Evolutionary conservation across 2,888 invertebrate genomes (phyloP).

Genomic region (Alentia gelatinosa): DNA sequence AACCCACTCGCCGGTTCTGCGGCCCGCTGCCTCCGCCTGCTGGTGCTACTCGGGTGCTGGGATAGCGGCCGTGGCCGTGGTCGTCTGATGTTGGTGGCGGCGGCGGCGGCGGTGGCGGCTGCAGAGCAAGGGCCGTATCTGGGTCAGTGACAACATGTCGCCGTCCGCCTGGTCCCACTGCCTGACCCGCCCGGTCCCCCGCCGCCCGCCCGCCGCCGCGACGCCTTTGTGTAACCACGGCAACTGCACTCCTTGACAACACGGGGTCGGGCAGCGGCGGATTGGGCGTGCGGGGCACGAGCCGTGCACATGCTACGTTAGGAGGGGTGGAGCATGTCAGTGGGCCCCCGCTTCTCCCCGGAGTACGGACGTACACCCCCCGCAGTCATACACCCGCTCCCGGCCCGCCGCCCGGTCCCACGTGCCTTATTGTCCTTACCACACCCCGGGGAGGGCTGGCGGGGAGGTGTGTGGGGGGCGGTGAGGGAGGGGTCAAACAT

Average conservation of each 20-base stretch:
- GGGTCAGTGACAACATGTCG: slow-evolving; percentile 45
- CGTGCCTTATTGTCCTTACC: not conserved
- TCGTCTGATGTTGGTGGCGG: not conserved
- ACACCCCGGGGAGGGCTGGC: not conserved
- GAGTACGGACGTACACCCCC: not conserved
- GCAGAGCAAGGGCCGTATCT: not conserved
- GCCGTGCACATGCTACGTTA: too few species aligned
- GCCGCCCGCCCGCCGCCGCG: not conserved
- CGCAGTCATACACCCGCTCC: not conserved
- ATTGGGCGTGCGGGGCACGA: too few species aligned
- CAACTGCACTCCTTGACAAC: slow-evolving; percentile 52
- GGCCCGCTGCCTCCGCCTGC: not conserved
- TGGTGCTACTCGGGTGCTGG: not conserved
- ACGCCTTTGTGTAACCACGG: slow-evolving; percentile 44
- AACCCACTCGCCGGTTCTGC: not conserved
- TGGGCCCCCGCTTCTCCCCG: too few species aligned
- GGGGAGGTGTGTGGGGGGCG: not conserved
- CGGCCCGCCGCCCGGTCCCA: not conserved
- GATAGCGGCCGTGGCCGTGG: not conserved
- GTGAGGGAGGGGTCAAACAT: not conserved
- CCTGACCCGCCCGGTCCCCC: not conserved
- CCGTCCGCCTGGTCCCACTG: not conserved
- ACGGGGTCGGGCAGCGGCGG: not conserved
- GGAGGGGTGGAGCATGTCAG: too few species aligned
- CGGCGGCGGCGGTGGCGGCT: not conserved